These are phyloP conservation scores for Euura lappo DNA, from an alignment of 1,140 invertebrate genomes.

Conservation along the genomic window DNA sequence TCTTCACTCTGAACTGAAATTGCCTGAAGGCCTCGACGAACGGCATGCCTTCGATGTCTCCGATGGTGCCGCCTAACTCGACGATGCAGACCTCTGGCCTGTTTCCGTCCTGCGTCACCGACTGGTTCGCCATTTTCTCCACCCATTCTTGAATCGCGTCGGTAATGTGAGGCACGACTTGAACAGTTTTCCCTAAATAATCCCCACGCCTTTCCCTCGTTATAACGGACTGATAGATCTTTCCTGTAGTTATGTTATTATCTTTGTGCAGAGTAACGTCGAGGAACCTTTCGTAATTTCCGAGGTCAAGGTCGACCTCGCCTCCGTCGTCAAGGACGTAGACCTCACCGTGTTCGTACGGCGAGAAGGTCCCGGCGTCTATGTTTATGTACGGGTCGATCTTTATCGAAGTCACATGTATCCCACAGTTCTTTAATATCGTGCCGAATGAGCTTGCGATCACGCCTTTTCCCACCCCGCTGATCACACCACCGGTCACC, in stretches of 20 bases:
- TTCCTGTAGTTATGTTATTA: slow-evolving; percentile 99
- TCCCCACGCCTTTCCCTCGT: slow-evolving; percentile 91
- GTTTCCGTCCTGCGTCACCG: slow-evolving; percentile 79
- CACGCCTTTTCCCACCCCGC: slow-evolving; percentile 97
- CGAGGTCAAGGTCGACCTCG: slow-evolving; percentile 98
- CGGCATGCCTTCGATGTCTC: slow-evolving; percentile 99
- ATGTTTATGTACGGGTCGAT: slow-evolving; percentile 99
- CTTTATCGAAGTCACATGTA: slow-evolving; percentile 96
- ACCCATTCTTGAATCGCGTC: slow-evolving; percentile 99
- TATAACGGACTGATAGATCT: slow-evolving; percentile 97
- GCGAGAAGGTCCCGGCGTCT: slow-evolving; percentile 98
- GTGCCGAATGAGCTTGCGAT: slow-evolving; percentile 96
- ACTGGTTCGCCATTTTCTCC: slow-evolving; percentile 83
- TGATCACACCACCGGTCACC: slow-evolving; percentile 97
- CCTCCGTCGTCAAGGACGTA: slow-evolving; percentile 99
- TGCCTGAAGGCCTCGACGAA: slow-evolving; percentile 99
- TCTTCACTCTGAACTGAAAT: slow-evolving; percentile 92
- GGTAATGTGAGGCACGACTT: slow-evolving; percentile 99
- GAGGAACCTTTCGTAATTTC: slow-evolving; percentile 98
- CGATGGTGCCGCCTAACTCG: slow-evolving; percentile 97
- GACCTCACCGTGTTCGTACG: slow-evolving; percentile 99
- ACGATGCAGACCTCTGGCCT: slow-evolving; percentile 89
- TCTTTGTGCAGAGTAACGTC: slow-evolving; percentile 93
- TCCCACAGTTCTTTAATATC: slow-evolving; percentile 90
- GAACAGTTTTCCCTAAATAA: slow-evolving; percentile 98